phyloP scores from a whole-genome alignment of 2,888 invertebrate species.

The Acronicta psi region DNA sequence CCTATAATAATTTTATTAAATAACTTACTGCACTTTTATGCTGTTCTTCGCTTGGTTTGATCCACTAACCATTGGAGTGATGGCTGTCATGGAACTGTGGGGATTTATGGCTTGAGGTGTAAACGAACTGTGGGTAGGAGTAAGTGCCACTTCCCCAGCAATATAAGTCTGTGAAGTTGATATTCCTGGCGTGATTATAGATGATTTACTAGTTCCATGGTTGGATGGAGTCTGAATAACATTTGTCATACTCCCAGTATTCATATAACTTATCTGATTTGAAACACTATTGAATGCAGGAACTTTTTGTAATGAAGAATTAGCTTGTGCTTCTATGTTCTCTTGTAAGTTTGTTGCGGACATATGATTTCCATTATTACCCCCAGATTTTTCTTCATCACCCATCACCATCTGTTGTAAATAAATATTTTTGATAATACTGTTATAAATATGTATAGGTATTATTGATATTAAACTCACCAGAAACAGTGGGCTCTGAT shows the following conservation, averaged over 20 bases:
- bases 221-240: constrained; percentile 28
- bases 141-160: constrained; percentile 78
- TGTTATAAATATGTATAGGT: too few relatives aligned
- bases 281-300: constrained; percentile 23
- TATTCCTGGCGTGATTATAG: constrained; percentile 44
- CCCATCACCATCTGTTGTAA: constrained; percentile 30
- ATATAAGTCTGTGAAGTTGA: constrained; percentile 60
- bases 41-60: constrained; percentile 89
- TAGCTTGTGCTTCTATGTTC: constrained; percentile 1
- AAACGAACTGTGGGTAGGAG: constrained; percentile 78
- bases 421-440: background rate
- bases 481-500: too few relatives aligned
- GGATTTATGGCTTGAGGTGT: constrained; percentile 85
- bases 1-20: background rate
- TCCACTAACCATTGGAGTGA: constrained; percentile 86
- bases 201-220: constrained; percentile 15
- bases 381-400: constrained; percentile 9
- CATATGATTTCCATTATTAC: background rate
- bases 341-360: constrained; percentile 4
- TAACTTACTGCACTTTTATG: constrained; percentile 89
- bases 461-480: too few relatives aligned
- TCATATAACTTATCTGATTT: constrained; percentile 9
- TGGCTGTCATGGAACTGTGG: constrained; percentile 86
- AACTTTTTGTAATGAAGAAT: constrained; percentile 13
- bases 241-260: constrained; percentile 13